Base-by-base conservation (phyloP, 1,140 invertebrate species). In the Brachionus sp. region DNA sequence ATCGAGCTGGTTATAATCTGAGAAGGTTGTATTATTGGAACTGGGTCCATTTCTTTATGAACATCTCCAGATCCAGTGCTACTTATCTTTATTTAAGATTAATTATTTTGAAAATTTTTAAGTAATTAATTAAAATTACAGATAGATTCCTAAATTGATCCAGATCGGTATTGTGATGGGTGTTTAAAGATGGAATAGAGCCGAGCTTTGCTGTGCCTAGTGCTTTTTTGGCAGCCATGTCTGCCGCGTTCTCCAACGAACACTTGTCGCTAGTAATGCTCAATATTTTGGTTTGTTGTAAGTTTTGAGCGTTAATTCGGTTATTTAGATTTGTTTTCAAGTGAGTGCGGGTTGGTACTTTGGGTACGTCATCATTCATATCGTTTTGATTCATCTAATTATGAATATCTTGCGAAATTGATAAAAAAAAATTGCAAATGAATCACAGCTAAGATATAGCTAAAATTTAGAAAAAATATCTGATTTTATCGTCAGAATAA, bases 71-170 rank as follows among this genome's bases (percentile, higher is more conserved):
- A 70, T 6, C 70, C 70, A 12, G 70, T 25, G n/a, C 70, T 75
- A 39, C 70, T 75, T 12, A 75, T 75, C 66, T 70, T 16, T 19
- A 16, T 66, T 33, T 16, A n/a, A 66, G 33, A 35, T 12, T 12
- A 2, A 2, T 12, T 2, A 46, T 46, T 46, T 46, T 46, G 1
- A 2, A 46, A 46, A 46, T 29, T 29, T 29, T 29, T 1, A 29
- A 3, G 1, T 29, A 29, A 3, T 29, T 29, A 1, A 29, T 66
- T 6, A 33, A 13, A 33, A 35, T 39, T 70, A 70, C 66, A 46
- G 70, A 75, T 33, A 75, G n/a, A 75, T 75, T 75, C 23, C 70
- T 75, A 46, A 75, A 75, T 12, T 75, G 70, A 25, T 75, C 37
- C 3, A 16, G 33, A 16, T 73, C 37, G n/a, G 33, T 16, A 42